Percentiles rank a stretch among this genome's conserved stretches.
phyloP scores from a whole-genome alignment of 2,888 invertebrate species.

The Heliconius charithonia region DNA sequence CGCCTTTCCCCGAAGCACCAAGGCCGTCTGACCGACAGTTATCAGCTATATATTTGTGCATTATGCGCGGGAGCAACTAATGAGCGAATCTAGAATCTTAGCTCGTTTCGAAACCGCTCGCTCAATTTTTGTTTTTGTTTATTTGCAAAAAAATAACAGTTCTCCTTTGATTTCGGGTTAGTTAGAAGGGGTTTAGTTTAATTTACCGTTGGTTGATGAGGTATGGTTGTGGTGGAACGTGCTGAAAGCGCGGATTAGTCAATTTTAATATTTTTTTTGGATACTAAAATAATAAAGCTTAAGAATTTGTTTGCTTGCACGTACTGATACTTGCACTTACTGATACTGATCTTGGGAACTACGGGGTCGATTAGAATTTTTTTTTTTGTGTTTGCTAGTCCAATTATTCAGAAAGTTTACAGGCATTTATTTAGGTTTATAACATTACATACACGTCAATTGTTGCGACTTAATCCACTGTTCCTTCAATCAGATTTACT shows the following conservation, averaged over 20 bases:
- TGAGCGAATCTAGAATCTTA: conserved; percentile 11
- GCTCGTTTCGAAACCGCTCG: not conserved
- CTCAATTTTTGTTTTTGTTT: not conserved
- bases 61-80: conserved; percentile 37
- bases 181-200: not conserved
- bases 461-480: no score
- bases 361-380: no score
- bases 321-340: no score
- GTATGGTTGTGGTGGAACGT: not conserved
- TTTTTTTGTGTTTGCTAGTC: no score
- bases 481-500: no score
- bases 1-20: conserved; percentile 66
- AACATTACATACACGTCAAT: no score
- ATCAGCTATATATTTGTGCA: conserved; percentile 39
- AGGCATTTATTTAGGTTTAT: no score
- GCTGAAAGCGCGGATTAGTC: not conserved
- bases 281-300: not conserved
- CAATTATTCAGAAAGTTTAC: no score
- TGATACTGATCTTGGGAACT: no score
- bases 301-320: no score
- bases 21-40: conserved; percentile 58
- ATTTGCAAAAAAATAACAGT: conserved; percentile 25
- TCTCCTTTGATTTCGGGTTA: not conserved
- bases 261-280: not conserved
- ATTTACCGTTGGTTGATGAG: conserved; percentile 1